A percentile compares a stretch with the other conserved stretches of the same genome.
These are phyloP conservation scores for Sylvilagus floridanus DNA, from an alignment of 2,797 vertebrate genomes.

Conservation along the genomic window DNA sequence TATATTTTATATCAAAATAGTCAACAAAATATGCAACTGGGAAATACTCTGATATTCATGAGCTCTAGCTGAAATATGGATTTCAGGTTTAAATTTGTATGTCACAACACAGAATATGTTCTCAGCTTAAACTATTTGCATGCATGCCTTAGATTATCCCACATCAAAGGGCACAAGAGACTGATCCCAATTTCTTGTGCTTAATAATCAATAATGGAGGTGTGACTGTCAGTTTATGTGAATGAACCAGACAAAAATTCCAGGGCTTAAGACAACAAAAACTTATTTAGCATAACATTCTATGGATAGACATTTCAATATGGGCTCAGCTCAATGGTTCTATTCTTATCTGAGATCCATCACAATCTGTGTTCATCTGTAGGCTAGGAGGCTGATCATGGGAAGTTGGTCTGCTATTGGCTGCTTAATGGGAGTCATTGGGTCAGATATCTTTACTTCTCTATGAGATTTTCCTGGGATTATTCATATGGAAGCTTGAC, in stretches of 20 bases:
- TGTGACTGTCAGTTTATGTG: not conserved
- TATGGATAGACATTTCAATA: not conserved
- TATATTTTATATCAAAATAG: conserved; percentile 13
- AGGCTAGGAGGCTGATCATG: not conserved
- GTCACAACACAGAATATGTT: conserved; percentile 16
- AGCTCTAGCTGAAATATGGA: not conserved
- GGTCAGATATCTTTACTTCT: conserved; percentile 1
- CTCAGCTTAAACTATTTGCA: not conserved
- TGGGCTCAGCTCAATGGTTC: not conserved
- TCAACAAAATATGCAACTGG: conserved; percentile 17
- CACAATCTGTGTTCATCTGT: not conserved
- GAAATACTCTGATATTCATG: not conserved
- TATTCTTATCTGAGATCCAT: not conserved
- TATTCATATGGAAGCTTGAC: not conserved
- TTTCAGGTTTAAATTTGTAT: not conserved
- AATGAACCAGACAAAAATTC: not conserved
- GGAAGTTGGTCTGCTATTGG: not conserved
- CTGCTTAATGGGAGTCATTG: not conserved
- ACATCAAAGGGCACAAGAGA: not conserved
- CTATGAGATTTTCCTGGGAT: not conserved
- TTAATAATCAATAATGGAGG: not conserved
- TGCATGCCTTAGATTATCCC: not conserved
- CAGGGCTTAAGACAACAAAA: not conserved
- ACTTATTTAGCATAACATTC: not conserved
- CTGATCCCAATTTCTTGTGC: not conserved